Percentiles rank a stretch among this genome's conserved stretches.
These are phyloP conservation scores for Thamnophis elegans DNA, from an alignment of 2,797 vertebrate genomes.

Conservation along the genomic window DNA sequence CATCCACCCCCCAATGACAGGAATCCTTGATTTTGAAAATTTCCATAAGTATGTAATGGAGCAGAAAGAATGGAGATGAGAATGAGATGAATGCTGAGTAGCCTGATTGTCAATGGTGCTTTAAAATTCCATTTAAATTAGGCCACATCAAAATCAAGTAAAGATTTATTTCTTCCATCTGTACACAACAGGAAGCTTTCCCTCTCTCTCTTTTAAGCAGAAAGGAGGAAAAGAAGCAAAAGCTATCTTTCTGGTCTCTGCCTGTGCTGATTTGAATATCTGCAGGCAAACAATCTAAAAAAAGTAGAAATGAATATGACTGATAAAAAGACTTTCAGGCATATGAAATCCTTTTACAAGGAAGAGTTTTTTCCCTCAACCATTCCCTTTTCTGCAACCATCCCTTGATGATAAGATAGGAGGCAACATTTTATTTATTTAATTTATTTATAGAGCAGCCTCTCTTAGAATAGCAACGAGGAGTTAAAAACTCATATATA, in stretches of 20 bases:
- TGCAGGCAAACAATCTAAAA: background rate
- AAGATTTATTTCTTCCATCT: background rate
- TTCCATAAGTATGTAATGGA: background rate
- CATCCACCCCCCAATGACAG: background rate
- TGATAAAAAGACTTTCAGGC: slow-evolving; percentile 13
- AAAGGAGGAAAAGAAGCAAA: background rate
- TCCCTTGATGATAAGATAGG: slow-evolving; percentile 68
- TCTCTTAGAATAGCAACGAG: background rate
- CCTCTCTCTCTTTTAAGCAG: background rate
- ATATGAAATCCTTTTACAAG: slow-evolving; percentile 45
- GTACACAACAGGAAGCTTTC: background rate
- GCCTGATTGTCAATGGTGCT: background rate
- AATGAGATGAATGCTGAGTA: background rate
- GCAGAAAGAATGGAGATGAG: background rate
- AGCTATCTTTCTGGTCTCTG: background rate
- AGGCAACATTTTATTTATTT: slow-evolving; percentile 59
- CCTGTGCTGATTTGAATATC: background rate
- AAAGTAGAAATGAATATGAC: background rate
- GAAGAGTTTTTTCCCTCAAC: slow-evolving; percentile 42
- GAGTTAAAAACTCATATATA: background rate
- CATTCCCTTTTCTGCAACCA: slow-evolving; percentile 24
- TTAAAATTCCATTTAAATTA: background rate
- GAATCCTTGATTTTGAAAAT: background rate
- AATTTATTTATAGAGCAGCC: background rate
- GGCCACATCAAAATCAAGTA: background rate